Conservation (phyloP, 2,113 vertebrate species). For the Channa maculata region DNA sequence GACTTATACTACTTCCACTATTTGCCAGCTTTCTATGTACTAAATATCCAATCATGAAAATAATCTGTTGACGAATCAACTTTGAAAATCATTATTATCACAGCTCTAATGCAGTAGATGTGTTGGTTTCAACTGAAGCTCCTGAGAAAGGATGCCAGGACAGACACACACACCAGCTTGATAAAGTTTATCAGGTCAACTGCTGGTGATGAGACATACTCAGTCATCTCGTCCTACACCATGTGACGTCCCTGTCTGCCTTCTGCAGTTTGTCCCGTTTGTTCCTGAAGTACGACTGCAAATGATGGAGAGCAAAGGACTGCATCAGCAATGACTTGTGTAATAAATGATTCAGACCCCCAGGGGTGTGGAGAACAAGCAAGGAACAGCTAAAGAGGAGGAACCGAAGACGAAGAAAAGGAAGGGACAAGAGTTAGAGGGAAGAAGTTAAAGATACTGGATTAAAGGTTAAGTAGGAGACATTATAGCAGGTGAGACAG, state of each 20-base stretch:
- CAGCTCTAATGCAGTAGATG: too few species aligned
- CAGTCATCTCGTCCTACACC: constrained; percentile 1
- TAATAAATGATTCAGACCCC: constrained; percentile 79
- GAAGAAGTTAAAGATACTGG: constrained; percentile 11
- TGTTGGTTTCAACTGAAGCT: too few species aligned
- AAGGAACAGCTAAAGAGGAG: constrained; percentile 7
- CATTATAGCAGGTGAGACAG: background rate
- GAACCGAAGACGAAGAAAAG: constrained; percentile 15
- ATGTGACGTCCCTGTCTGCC: constrained; percentile 24
- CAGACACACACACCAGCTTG: constrained; percentile 8
- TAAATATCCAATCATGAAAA: background rate
- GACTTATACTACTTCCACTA: too few species aligned
- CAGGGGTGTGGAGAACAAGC: constrained; percentile 45
- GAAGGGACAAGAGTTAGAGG: background rate
- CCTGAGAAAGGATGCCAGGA: constrained; percentile 2
- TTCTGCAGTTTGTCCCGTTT: constrained; percentile 36
- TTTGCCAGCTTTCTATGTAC: too few species aligned
- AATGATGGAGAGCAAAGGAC: constrained; percentile 52
- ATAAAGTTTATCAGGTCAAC: constrained; percentile 44
- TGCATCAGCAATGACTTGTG: constrained; percentile 68
- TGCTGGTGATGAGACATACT: constrained; percentile 14
- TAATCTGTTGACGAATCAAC: background rate
- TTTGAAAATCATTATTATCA: too few species aligned
- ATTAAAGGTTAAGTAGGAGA: constrained; percentile 32
- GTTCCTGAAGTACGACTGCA: constrained; percentile 58